A percentile compares a stretch with the other conserved stretches of the same genome.
Conservation (phyloP, 2,888 invertebrate species). For the Sipha maydis region DNA sequence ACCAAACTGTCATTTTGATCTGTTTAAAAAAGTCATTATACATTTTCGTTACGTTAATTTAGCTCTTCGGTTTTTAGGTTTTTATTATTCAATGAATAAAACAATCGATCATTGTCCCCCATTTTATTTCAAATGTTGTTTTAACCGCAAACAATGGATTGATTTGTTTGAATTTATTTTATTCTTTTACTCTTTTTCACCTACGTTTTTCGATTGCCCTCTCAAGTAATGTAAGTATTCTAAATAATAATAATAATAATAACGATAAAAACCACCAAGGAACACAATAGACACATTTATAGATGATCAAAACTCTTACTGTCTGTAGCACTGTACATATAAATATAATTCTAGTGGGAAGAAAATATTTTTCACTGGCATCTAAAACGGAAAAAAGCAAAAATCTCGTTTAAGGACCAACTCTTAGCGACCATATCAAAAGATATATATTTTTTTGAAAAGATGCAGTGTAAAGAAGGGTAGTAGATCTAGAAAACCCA, state of each 20-base stretch:
- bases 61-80: conserved; percentile 5
- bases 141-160: conserved; percentile 21
- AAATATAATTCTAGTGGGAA: background rate
- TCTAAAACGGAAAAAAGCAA: conserved; percentile 16
- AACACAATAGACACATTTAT: conserved; percentile 15
- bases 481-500: background rate
- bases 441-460: background rate
- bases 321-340: too few species aligned
- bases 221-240: background rate
- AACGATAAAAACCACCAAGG: background rate
- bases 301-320: background rate
- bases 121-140: conserved; percentile 20
- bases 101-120: conserved; percentile 11
- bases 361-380: conserved; percentile 22
- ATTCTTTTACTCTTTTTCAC: background rate
- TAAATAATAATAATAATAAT: background rate
- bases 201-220: background rate
- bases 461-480: background rate
- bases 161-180: background rate
- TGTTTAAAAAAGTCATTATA: conserved; percentile 18
- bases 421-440: background rate
- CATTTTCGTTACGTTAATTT: conserved; percentile 20
- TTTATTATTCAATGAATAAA: background rate
- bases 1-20: conserved; percentile 25
- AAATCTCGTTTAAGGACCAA: conserved; percentile 34